Evolutionary conservation across 2,113 vertebrate genomes (phyloP), one percentile per base, ranked within the genome.

Genomic region (Geococcyx californianus): DNA sequence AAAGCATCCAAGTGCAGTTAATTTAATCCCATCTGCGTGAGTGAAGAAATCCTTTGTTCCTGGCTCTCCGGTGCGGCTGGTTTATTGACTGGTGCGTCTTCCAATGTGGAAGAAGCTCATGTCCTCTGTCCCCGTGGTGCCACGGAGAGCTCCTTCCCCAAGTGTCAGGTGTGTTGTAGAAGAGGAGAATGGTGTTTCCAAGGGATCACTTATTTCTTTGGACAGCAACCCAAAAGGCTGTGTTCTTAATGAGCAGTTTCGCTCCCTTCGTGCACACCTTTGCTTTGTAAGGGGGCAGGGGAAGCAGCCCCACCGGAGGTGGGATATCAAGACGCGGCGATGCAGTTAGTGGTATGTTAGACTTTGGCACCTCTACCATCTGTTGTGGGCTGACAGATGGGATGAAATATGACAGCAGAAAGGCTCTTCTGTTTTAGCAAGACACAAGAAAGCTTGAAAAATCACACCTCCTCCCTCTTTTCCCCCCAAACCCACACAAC

Each of bases 321-420:
- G 93, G 92, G 86, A 92, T 89, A 89, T 77, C 95, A 62, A 94
- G 94, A 95, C 16, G 29, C 75, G 74, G 94, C 13, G 7, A 95
- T 93, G 93, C 86, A 93, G 92, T 91, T 54, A 94, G 89, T 94
- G 84, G 97, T 92, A 97, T 96, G 97, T 97, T 95, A 96, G 93
- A 98, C 97, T 96, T 97, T 97, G 97, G 96, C 95, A 77, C 97
- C 93, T 97, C 96, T 93, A 67, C 97, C 98, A 98, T 98, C 98
- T 98, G 97, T 94, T 98, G 93, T 83, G 87, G 89, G 91, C 94
- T 98, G 98, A 97, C 98, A 98, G 98, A 97, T 98, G 97, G 97
- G 96, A 93, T 97, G 97, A 96, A 97, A 93, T 73, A 94, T 97
- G 97, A 97, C 97, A 98, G 97, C 97, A 97, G 97, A 98, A 98